Conservation (phyloP, 92 coral and sea anemone genomes). For the Epizoanthus stellaris region DNA sequence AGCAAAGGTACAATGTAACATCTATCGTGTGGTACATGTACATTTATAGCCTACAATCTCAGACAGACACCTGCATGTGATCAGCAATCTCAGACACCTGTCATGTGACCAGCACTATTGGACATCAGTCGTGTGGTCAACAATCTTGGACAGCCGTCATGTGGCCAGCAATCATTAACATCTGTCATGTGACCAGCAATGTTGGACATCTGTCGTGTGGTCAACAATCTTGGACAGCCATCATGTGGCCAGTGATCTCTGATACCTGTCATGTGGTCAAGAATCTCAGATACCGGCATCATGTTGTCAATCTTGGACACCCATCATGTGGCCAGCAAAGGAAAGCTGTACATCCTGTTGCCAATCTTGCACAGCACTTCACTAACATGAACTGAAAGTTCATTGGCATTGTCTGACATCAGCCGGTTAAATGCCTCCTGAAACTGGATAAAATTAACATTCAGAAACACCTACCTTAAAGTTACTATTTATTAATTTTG, state of each 20-base stretch:
- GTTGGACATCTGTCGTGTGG: background rate
- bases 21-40: no score
- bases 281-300: background rate
- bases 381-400: conserved; percentile 42
- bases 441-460: no score
- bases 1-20: no score
- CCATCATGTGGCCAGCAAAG: conserved; percentile 29
- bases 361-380: conserved; percentile 81
- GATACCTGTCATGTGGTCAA: background rate
- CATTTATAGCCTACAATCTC: no score
- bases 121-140: no score
- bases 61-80: no score
- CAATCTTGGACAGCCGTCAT: background rate
- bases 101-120: background rate
- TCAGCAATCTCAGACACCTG: no score
- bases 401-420: conserved; percentile 40
- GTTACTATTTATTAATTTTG: no score
- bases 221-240: background rate
- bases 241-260: background rate
- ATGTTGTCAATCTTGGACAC: background rate
- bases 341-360: conserved; percentile 70
- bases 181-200: background rate
- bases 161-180: background rate
- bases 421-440: conserved; percentile 58
- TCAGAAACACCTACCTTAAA: no score